Evolutionary conservation across 2,113 vertebrate genomes (phyloP), one percentile per base, ranked within the genome.

Genomic region (Zosterops hypoxanthus): DNA sequence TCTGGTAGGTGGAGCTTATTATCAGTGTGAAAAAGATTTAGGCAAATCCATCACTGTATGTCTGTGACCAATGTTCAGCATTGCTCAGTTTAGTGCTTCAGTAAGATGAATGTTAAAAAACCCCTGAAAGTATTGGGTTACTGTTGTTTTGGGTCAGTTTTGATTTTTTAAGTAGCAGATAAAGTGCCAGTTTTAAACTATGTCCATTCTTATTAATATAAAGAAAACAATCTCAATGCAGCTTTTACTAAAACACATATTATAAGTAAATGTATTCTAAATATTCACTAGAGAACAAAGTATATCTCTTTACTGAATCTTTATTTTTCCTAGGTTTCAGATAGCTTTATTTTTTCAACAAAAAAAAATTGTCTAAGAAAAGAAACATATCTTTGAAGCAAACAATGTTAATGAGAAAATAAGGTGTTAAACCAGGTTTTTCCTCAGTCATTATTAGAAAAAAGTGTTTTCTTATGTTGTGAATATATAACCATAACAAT

Each of bases 121-220:
- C 11, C n/a, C n/a, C 14, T 50, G n/a, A 53, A 55, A 9, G 23
- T 78, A 55, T 56, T 75, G 39, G 64, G 8, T 49, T 25, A 33
- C 2, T 28, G 5, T n/a, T 49, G 5, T 13, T 8, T n/a, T 76
- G 12, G 15, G 8, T 42, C 11, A 28, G 9, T 57, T 56, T 0
- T n/a, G 16, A 0, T 34, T 50, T 86, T 70, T 75, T 34, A 47
- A 68, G 33, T 53, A 24, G 22, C 33, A 91, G 16, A 50, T 25
- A 80, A 21, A 46, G 9, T 65, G 18, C 4, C 29, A 80, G 24
- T 80, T 49, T 70, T 87, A 57, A 96, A 71, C 9, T 60, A 10
- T 64, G 4, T 46, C 23, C 5, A 26, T 69, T 71, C 15, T 46
- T 65, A 41, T 41, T 69, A n/a, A 61, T 33, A 20, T 49, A 87